These are phyloP conservation scores for Centropus unirufus DNA, from an alignment of 2,113 vertebrate genomes.

Conservation along the genomic window DNA sequence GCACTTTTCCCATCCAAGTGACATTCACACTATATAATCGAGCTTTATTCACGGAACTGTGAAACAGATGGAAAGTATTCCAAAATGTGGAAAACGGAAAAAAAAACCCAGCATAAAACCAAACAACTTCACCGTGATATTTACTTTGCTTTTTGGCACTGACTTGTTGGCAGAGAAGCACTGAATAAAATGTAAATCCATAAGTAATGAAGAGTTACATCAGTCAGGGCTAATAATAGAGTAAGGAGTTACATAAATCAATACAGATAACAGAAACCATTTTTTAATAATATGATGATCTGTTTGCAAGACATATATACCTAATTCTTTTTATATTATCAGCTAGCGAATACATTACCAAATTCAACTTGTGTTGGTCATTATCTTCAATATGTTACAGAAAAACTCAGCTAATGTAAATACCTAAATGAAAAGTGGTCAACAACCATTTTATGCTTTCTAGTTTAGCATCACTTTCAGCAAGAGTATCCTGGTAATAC, in stretches of 20 bases:
- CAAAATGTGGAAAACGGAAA: not conserved
- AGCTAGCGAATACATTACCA: not conserved
- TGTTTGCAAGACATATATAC: not conserved
- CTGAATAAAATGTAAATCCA: constrained; percentile 36
- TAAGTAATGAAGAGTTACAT: constrained; percentile 28
- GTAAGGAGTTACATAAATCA: constrained; percentile 38
- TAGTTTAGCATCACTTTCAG: not conserved
- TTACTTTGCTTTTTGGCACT: constrained; percentile 28
- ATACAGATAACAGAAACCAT: constrained; percentile 30
- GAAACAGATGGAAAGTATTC: constrained; percentile 38
- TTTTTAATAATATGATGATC: not conserved
- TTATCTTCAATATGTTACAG: not conserved
- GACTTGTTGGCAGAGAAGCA: not conserved
- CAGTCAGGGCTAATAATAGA: constrained; percentile 33
- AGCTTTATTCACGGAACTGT: constrained; percentile 35
- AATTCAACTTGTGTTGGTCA: not conserved
- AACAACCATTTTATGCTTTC: not conserved
- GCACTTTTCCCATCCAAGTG: constrained; percentile 4
- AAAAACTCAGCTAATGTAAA: not conserved
- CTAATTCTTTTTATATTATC: not conserved
- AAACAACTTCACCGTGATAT: not conserved
- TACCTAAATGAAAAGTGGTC: not conserved
- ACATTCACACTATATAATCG: constrained; percentile 42
- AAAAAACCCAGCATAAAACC: not conserved
- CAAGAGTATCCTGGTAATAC: not conserved